Evolutionary conservation across 1,140 invertebrate species (phyloP).

Genomic region (Bombus pascuorum): DNA sequence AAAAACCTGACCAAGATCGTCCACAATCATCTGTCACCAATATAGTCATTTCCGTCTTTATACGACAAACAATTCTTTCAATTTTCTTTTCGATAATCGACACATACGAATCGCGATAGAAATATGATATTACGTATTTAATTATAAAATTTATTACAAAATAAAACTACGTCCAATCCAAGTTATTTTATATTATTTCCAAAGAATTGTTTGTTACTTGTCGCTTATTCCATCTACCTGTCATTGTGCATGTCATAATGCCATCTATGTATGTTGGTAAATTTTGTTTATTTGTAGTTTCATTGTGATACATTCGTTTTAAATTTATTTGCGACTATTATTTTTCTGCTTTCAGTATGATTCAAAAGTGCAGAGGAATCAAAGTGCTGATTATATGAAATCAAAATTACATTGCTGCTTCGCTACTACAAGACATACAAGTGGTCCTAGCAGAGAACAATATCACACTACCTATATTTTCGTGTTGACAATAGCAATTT

Average conservation of each 20-base stretch:
- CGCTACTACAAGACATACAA: slow-evolving; percentile 66
- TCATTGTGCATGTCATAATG: slow-evolving; percentile 72
- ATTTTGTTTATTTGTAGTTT: slow-evolving; percentile 65
- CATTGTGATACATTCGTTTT: slow-evolving; percentile 66
- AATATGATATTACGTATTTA: not conserved
- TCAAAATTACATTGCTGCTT: slow-evolving; percentile 65
- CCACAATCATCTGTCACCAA: slow-evolving; percentile 65
- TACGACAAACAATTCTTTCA: slow-evolving; percentile 61
- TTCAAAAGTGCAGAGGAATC: slow-evolving; percentile 64
- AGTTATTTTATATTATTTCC: not conserved
- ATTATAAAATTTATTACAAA: not conserved
- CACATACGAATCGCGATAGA: not conserved
- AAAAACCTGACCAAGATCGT: slow-evolving; percentile 65
- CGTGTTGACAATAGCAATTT: slow-evolving; percentile 48
- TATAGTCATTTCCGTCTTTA: slow-evolving; percentile 48
- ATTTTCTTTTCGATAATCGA: not conserved
- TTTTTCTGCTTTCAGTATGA: slow-evolving; percentile 71
- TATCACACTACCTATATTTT: slow-evolving; percentile 49
- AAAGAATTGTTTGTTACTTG: slow-evolving; percentile 71
- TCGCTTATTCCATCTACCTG: slow-evolving; percentile 53
- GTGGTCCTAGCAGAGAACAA: slow-evolving; percentile 60
- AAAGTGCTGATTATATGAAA: slow-evolving; percentile 66
- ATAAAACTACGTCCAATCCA: not conserved
- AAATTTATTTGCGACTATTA: slow-evolving; percentile 68
- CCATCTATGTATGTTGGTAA: slow-evolving; percentile 66